These are phyloP conservation scores for Brachystomella parvula DNA, from an alignment of 1,140 invertebrate genomes.

Conservation along the genomic window DNA sequence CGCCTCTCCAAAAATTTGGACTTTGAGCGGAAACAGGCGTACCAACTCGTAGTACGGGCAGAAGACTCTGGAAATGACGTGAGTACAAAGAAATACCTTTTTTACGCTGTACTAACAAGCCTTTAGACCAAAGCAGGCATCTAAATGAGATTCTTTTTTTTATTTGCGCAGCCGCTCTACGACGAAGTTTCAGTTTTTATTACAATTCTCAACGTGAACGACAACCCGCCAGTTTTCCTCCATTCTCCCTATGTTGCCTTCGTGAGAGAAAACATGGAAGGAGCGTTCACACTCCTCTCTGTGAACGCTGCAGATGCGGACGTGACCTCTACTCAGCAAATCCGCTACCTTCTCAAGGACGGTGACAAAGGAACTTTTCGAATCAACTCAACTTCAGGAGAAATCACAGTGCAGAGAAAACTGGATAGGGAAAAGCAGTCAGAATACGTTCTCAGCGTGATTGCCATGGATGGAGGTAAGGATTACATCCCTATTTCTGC, in stretches of 20 bases:
- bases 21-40: constrained; percentile 77
- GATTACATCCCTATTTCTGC: constrained; percentile 25
- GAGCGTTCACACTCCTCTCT: constrained; percentile 56
- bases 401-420: constrained; percentile 68
- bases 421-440: constrained; percentile 73
- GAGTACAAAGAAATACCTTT: neutral
- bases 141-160: too few species aligned
- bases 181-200: constrained; percentile 50
- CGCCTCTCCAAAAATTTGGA: constrained; percentile 83
- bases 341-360: constrained; percentile 85
- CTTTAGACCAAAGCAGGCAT: too few species aligned
- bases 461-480: constrained; percentile 88
- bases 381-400: constrained; percentile 79
- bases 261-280: constrained; percentile 71
- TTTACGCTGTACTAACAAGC: neutral
- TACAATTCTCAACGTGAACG: constrained; percentile 80
- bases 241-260: constrained; percentile 83
- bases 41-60: constrained; percentile 71
- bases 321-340: constrained; percentile 75
- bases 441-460: constrained; percentile 72
- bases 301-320: constrained; percentile 82
- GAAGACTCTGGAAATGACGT: constrained; percentile 71
- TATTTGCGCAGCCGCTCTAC: constrained; percentile 36
- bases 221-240: constrained; percentile 84
- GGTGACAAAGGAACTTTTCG: constrained; percentile 67